phyloP scores from a whole-genome alignment of 1,140 invertebrate species.

The Gyrodactylus bullatarudis region DNA sequence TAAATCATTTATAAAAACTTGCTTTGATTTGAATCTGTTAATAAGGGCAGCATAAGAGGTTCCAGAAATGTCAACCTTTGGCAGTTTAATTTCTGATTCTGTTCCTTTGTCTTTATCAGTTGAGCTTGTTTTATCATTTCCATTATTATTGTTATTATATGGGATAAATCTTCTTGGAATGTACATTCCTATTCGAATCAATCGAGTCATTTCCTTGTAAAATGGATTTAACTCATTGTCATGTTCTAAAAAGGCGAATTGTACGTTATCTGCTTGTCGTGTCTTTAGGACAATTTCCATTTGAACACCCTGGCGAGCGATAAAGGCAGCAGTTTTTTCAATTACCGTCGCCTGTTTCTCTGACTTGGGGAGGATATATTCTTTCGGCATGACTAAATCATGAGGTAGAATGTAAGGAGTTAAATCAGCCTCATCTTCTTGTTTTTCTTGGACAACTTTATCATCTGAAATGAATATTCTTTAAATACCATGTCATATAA shows the following conservation, averaged over 20 bases:
- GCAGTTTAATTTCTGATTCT: neutral
- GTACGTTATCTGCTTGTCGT: constrained; percentile 61
- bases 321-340: constrained; percentile 73
- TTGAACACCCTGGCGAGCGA: constrained; percentile 57
- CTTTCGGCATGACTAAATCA: neutral
- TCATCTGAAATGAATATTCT: no score
- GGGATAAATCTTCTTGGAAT: neutral
- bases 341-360: constrained; percentile 67
- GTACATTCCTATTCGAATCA: constrained; percentile 34
- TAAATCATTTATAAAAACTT: neutral
- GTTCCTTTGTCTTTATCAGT: neutral
- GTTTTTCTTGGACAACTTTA: neutral
- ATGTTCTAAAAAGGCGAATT: constrained; percentile 65
- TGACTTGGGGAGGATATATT: constrained; percentile 32
- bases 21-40: neutral
- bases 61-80: constrained; percentile 1
- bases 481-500: no score
- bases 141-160: neutral
- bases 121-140: no score
- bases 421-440: neutral
- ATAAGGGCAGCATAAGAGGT: neutral
- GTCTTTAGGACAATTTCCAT: constrained; percentile 93
- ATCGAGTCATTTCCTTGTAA: constrained; percentile 43
- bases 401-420: neutral
- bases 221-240: constrained; percentile 49